Percentiles rank a stretch among this genome's conserved stretches.
Evolutionary conservation across 2,797 vertebrate genomes (phyloP).

Genomic region (Falco biarmicus): DNA sequence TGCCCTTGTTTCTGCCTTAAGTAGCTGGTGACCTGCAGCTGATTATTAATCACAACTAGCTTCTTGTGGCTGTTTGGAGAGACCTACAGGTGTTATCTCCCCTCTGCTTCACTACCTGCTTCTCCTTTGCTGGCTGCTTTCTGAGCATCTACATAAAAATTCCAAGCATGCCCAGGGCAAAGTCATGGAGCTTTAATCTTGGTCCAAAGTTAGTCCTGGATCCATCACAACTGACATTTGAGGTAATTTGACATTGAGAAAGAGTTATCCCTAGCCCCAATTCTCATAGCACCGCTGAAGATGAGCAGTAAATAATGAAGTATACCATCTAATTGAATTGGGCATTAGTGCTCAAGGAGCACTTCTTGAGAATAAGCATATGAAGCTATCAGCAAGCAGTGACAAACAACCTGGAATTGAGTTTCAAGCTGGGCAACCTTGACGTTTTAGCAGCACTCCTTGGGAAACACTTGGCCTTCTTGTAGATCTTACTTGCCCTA

Average conservation of each 20-base stretch:
- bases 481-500: not conserved
- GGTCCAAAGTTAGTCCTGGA: not conserved
- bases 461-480: not conserved
- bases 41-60: not conserved
- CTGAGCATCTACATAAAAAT: not conserved
- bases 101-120: not conserved
- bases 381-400: not conserved
- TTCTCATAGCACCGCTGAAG: not conserved
- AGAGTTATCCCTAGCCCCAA: slow-evolving; percentile 5
- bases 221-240: slow-evolving; percentile 21
- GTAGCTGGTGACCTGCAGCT: not conserved
- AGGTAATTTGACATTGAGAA: slow-evolving; percentile 40
- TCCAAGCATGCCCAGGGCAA: slow-evolving; percentile 7
- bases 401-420: not conserved
- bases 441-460: not conserved
- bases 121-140: not conserved
- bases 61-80: not conserved
- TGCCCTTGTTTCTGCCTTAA: not conserved
- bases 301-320: slow-evolving; percentile 50
- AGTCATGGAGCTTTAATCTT: slow-evolving; percentile 23
- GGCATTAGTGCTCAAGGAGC: not conserved
- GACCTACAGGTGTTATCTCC: not conserved
- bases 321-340: slow-evolving; percentile 13
- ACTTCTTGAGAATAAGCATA: not conserved
- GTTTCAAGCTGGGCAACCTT: not conserved